Evolutionary conservation across 2,888 invertebrate species (phyloP).

Genomic region (Dysmachus trigonus): DNA sequence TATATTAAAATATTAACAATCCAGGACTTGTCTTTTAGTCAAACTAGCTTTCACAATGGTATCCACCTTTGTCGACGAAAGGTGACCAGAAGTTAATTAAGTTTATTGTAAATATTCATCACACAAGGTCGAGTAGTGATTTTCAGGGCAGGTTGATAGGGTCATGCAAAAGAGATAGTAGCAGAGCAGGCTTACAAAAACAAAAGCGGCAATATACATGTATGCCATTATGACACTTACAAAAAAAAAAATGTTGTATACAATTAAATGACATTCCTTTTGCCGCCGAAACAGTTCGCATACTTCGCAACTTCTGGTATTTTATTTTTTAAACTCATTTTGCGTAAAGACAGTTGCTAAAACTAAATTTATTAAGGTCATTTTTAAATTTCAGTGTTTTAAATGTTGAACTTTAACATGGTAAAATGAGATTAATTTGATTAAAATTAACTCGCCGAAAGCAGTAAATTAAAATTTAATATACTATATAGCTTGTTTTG

Average conservation of each 20-base stretch:
- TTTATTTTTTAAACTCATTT: too few relatives aligned
- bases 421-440: too few relatives aligned
- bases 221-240: neutral
- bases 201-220: neutral
- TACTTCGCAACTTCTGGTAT: too few relatives aligned
- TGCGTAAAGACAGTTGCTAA: too few relatives aligned
- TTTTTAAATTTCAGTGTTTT: too few relatives aligned
- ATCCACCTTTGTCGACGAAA: neutral
- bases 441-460: too few relatives aligned
- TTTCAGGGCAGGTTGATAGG: neutral
- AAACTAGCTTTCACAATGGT: neutral
- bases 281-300: neutral
- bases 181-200: neutral
- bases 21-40: neutral
- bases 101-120: neutral
- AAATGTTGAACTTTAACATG: too few relatives aligned
- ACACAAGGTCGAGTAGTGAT: neutral
- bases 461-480: too few relatives aligned
- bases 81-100: neutral
- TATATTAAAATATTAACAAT: neutral
- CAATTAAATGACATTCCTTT: neutral
- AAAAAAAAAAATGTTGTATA: too few relatives aligned
- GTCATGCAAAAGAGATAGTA: neutral
- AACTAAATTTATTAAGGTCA: too few relatives aligned
- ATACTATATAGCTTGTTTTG: too few relatives aligned